Percentiles rank a stretch among this genome's conserved stretches.
These are phyloP conservation scores for Dryoscopus gambensis DNA, from an alignment of 2,113 vertebrate species.

Conservation along the genomic window DNA sequence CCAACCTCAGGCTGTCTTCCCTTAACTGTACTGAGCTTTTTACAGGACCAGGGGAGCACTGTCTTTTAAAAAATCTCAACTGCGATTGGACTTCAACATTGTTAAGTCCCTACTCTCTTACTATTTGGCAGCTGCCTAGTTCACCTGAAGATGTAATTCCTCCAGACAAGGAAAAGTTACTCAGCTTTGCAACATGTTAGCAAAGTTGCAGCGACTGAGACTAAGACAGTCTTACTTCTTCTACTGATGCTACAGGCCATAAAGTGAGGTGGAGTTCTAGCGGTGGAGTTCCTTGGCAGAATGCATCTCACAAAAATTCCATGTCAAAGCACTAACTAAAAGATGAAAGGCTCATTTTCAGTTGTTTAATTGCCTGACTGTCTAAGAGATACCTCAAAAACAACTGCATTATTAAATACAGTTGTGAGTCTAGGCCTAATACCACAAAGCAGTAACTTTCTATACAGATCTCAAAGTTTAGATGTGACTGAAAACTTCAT, in stretches of 20 bases:
- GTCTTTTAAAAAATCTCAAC: too few relatives aligned
- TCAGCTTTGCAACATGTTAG: not conserved
- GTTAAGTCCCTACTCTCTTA: not conserved
- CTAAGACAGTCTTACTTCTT: not conserved
- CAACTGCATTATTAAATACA: not conserved
- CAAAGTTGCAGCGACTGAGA: not conserved
- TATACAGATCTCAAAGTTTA: not conserved
- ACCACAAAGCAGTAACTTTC: not conserved
- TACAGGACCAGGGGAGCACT: not conserved
- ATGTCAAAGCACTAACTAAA: not conserved
- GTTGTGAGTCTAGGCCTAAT: not conserved
- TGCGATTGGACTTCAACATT: not conserved
- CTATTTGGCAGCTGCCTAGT: not conserved
- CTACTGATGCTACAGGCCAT: not conserved
- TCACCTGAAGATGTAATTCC: not conserved
- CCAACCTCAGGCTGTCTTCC: not conserved
- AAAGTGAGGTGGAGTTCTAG: not conserved
- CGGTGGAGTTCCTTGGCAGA: not conserved
- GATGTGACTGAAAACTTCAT: not conserved
- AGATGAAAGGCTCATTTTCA: not conserved
- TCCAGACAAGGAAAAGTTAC: not conserved
- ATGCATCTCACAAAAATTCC: not conserved
- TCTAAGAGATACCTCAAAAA: not conserved
- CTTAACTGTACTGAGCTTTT: not conserved
- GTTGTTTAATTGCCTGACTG: not conserved